phyloP scores from a whole-genome alignment of 2,797 vertebrate species.

The Prionace glauca region DNA sequence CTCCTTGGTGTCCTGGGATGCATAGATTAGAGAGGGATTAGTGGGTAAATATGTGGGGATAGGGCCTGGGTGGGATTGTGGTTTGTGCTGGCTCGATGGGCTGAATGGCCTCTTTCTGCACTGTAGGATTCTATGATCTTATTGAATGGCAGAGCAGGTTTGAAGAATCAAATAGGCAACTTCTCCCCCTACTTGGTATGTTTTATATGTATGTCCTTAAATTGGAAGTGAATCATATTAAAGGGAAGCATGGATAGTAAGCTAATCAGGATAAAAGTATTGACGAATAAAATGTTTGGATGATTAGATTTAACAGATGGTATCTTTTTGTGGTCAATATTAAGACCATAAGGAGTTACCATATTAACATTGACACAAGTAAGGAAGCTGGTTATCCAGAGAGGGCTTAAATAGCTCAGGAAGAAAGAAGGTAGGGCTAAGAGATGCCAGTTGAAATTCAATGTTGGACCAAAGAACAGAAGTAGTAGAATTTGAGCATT shows the following conservation, averaged over 20 bases:
- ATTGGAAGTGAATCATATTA: background rate
- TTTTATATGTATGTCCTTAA: background rate
- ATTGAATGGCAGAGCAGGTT: too few relatives aligned
- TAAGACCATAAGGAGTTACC: background rate
- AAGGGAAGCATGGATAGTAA: background rate
- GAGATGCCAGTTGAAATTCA: background rate
- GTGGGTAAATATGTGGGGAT: too few relatives aligned
- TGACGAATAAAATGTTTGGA: background rate
- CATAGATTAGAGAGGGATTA: too few relatives aligned
- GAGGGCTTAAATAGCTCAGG: background rate
- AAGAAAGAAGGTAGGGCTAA: background rate
- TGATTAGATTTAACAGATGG: background rate
- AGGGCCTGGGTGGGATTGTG: too few relatives aligned
- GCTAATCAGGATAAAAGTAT: background rate
- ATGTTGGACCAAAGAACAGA: background rate
- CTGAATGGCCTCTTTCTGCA: too few relatives aligned
- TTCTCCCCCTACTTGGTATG: too few relatives aligned
- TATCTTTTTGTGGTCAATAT: background rate
- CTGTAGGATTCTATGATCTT: too few relatives aligned
- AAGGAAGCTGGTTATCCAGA: background rate
- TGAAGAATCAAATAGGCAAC: too few relatives aligned
- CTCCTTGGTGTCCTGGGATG: too few relatives aligned
- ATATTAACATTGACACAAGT: background rate
- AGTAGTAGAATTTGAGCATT: background rate
- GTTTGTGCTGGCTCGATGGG: too few relatives aligned